Conservation (phyloP, 2,797 vertebrate genomes). For the Tiaroga cobitis region DNA sequence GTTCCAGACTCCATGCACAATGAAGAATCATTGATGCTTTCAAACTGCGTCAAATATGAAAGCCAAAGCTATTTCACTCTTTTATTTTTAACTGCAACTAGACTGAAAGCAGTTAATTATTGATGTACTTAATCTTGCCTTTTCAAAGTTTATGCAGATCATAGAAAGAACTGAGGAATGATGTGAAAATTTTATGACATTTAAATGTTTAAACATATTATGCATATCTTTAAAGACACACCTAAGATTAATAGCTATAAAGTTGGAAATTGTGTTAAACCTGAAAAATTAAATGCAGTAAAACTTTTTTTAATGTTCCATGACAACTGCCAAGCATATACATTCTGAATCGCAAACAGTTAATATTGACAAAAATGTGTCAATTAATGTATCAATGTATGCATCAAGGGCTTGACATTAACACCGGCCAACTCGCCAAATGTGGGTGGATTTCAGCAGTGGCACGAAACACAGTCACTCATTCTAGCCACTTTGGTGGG, state of each 20-base stretch:
- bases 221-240: conserved; percentile 27
- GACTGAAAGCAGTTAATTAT: conserved; percentile 47
- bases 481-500: no score
- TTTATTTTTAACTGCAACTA: neutral
- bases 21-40: neutral
- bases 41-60: conserved; percentile 1
- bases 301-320: neutral
- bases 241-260: conserved; percentile 1
- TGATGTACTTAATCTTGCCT: conserved; percentile 45
- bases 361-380: neutral
- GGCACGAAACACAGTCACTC: no score
- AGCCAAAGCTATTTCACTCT: conserved; percentile 7
- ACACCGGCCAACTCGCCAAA: no score
- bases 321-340: neutral
- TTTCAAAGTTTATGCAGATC: conserved; percentile 46
- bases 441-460: no score
- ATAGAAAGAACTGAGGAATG: conserved; percentile 24
- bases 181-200: conserved; percentile 35
- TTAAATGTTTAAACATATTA: conserved; percentile 53
- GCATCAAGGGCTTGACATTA: no score
- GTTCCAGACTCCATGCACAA: neutral
- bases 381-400: neutral
- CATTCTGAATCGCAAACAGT: neutral
- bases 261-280: neutral
- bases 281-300: neutral